Evolutionary conservation across 2,113 vertebrate species (phyloP), one percentile per base, ranked within the genome.

Genomic region (Acrocephalus kingi): DNA sequence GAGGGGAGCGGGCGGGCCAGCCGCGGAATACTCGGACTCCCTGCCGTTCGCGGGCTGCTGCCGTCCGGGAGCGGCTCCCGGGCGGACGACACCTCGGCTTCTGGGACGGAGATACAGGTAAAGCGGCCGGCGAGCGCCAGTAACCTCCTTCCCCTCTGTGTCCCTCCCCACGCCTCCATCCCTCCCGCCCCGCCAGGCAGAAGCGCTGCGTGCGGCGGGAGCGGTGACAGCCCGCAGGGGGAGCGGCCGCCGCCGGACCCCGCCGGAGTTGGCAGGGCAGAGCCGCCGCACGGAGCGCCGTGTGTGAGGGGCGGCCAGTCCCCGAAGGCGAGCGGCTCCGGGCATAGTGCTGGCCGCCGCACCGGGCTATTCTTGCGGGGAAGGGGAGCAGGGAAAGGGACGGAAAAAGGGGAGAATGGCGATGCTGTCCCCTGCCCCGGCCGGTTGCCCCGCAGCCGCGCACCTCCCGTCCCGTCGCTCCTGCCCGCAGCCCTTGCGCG

Each of bases 21-120:
- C 76, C 22, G 27, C 51, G 35, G 64, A 66, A 81, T 58, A 90
- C 67, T 83, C 39, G 78, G 52, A 78, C 56, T 86, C 49, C 37
- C 51, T 52, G 61, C 68, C 11, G 39, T n/a, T 75, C 49, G 27
- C 39, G n/a, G 81, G 72, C 82, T 74, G 61, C 90, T 64, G 86
- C 82, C 21, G 77, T 73, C 49, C 31, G n/a, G 72, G 84, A 80
- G 56, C 67, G 37, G 30, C 49, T 48, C 28, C 55, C 35, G 27
- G 16, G 64, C 58, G 58, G 15, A 84, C 49, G 55, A 46, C 20
- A 52, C 69, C 35, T 52, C 74, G 31, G 67, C 74, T 41, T 19
- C 56, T 15, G 71, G 45, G 63, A 62, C 68, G 6, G 30, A 72
- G n/a, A 90, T 28, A 66, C 92, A 96, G 95, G 95, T 95, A 96